Percentiles rank a stretch among this genome's conserved stretches.
These are phyloP conservation scores for Sinohyriopsis cumingii DNA, from an alignment of 2,888 invertebrate genomes.

Conservation along the genomic window DNA sequence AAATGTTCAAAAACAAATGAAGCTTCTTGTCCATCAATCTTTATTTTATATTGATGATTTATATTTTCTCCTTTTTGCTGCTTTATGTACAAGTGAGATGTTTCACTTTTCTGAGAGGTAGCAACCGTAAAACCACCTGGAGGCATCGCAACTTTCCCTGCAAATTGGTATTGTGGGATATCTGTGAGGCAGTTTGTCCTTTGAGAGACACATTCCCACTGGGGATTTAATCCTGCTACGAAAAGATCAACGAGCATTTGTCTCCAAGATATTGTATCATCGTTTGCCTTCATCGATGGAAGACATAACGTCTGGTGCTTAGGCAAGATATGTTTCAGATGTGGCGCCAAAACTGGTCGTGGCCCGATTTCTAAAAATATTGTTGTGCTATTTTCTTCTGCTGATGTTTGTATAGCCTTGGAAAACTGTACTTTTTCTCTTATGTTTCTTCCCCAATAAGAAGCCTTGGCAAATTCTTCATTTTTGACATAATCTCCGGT, in stretches of 20 bases:
- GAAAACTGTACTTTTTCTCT: conserved; percentile 37
- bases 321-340: too few species aligned
- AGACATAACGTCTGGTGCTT: not conserved
- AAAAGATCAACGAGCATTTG: conserved; percentile 3
- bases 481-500: conserved; percentile 7
- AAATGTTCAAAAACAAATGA: too few species aligned
- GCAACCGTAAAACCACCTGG: too few species aligned
- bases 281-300: conserved; percentile 11
- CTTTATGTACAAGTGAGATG: too few species aligned
- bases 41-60: too few species aligned
- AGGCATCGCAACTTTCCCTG: too few species aligned
- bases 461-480: conserved; percentile 13
- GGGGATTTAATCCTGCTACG: conserved; percentile 1
- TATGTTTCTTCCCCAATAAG: conserved; percentile 47
- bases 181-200: not conserved
- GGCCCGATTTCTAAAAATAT: conserved; percentile 33
- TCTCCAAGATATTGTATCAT: conserved; percentile 1
- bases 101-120: too few species aligned
- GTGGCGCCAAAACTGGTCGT: conserved; percentile 19
- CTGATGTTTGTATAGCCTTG: conserved; percentile 25
- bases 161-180: conserved; percentile 2
- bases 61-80: too few species aligned
- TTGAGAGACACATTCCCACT: conserved; percentile 1
- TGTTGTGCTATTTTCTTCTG: conserved; percentile 17
- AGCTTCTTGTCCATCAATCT: too few species aligned